Evolutionary conservation across 1,140 invertebrate genomes (phyloP).

Genomic region (Anadara kagoshimensis): DNA sequence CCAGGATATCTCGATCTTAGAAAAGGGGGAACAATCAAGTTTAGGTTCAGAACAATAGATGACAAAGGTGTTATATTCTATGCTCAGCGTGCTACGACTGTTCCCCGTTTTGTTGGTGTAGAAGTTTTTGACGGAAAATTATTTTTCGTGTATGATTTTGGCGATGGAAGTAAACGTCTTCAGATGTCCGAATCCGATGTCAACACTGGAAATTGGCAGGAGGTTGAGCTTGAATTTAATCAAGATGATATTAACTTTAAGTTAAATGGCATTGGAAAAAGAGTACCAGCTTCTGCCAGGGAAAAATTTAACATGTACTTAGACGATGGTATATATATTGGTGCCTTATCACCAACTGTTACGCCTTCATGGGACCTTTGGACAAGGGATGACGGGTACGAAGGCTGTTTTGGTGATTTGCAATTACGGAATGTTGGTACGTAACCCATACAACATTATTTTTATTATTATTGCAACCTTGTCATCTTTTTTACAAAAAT

Average conservation of each 20-base stretch:
- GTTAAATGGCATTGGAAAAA: constrained; percentile 16
- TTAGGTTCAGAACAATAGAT: constrained; percentile 32
- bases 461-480: no score
- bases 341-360: constrained; percentile 30
- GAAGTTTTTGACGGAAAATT: constrained; percentile 64
- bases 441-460: constrained; percentile 7
- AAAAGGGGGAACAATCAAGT: constrained; percentile 18
- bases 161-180: constrained; percentile 33
- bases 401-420: constrained; percentile 62
- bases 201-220: constrained; percentile 54
- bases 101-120: constrained; percentile 23
- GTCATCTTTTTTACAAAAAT: no score
- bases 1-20: constrained; percentile 28
- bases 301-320: constrained; percentile 20
- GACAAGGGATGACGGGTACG: constrained; percentile 49
- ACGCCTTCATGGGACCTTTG: constrained; percentile 63
- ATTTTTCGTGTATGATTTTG: constrained; percentile 62
- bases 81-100: neutral
- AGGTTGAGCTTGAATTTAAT: constrained; percentile 33
- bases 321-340: constrained; percentile 21
- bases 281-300: constrained; percentile 2
- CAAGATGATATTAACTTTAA: constrained; percentile 6
- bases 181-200: constrained; percentile 46
- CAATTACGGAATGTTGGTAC: constrained; percentile 35
- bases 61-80: constrained; percentile 26